A percentile compares a stretch with the other conserved stretches of the same genome.
phyloP scores from a whole-genome alignment of 2,113 vertebrate species.

The Cryptoleucopteryx plumbea region DNA sequence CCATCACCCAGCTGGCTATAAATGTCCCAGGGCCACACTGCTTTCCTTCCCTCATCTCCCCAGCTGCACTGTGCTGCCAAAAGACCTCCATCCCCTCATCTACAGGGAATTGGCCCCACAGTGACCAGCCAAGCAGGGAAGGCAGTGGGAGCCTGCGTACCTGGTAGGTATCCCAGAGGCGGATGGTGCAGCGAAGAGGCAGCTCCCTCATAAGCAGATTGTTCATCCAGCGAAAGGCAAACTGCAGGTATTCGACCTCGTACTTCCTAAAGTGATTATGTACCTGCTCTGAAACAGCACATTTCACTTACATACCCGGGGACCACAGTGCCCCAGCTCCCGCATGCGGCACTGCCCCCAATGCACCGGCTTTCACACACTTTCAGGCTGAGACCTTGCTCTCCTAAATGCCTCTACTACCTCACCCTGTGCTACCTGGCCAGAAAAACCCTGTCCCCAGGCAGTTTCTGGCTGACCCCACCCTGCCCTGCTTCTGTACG shows the following conservation, averaged over 20 bases:
- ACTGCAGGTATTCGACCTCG: conserved; percentile 92
- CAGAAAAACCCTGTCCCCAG: background rate
- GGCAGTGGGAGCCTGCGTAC: conserved; percentile 26
- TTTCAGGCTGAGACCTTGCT: background rate
- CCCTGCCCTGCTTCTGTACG: fast-evolving
- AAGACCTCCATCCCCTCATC: fast-evolving
- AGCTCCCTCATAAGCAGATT: conserved; percentile 91
- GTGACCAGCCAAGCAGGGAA: background rate
- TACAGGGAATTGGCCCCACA: background rate
- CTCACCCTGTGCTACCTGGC: background rate
- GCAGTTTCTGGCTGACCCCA: background rate
- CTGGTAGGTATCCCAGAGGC: conserved; percentile 94
- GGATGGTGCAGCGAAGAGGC: conserved; percentile 89
- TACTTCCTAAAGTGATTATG: conserved; percentile 89
- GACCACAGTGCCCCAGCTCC: background rate
- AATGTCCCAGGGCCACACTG: background rate
- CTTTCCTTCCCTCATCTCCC: background rate
- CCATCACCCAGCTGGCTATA: background rate
- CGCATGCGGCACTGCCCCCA: background rate
- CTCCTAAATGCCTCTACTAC: background rate
- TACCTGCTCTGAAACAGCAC: conserved; percentile 84
- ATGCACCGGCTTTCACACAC: fast-evolving
- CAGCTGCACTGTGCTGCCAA: background rate
- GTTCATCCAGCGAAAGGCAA: conserved; percentile 92
- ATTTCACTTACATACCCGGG: background rate